Percentiles rank a stretch among this genome's conserved stretches.
These are phyloP conservation scores for Drosophila bocki DNA, from an alignment of 1,140 invertebrate genomes.

Conservation along the genomic window DNA sequence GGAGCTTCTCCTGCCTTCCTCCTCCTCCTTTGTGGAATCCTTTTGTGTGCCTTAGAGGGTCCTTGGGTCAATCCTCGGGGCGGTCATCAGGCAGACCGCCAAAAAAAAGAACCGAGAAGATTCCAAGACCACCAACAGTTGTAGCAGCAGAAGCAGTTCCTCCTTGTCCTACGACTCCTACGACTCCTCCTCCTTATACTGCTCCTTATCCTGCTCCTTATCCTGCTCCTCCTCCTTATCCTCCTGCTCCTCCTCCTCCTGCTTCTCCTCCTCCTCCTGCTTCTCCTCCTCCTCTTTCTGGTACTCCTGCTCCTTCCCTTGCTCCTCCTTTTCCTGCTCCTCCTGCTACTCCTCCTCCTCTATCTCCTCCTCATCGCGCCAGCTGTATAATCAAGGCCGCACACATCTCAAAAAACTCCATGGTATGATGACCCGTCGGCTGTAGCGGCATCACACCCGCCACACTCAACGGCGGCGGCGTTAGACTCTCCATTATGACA, in stretches of 20 bases:
- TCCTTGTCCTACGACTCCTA: too few relatives aligned
- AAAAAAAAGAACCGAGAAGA: constrained; percentile 22
- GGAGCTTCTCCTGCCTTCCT: not conserved
- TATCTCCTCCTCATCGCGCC: constrained; percentile 90
- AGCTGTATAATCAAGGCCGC: constrained; percentile 98
- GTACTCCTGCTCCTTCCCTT: too few relatives aligned
- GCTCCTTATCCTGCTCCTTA: too few relatives aligned
- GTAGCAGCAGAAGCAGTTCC: not conserved
- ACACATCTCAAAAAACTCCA: constrained; percentile 99
- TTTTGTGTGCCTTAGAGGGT: not conserved
- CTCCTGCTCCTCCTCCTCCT: too few relatives aligned
- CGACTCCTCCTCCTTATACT: too few relatives aligned
- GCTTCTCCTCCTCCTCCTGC: too few relatives aligned
- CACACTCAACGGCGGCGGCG: constrained; percentile 85
- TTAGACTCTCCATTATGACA: constrained; percentile 86
- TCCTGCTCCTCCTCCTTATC: too few relatives aligned
- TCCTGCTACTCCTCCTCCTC: not conserved
- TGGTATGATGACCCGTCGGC: constrained; percentile 94
- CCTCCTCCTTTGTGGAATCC: constrained; percentile 8
- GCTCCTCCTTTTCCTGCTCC: too few relatives aligned
- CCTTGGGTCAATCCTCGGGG: constrained; percentile 36
- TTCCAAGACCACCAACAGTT: not conserved
- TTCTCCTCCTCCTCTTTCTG: too few relatives aligned
- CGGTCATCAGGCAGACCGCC: constrained; percentile 18
- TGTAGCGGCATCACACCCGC: constrained; percentile 75